These are phyloP conservation scores for Cydia splendana DNA, from an alignment of 1,140 invertebrate genomes.

Conservation along the genomic window DNA sequence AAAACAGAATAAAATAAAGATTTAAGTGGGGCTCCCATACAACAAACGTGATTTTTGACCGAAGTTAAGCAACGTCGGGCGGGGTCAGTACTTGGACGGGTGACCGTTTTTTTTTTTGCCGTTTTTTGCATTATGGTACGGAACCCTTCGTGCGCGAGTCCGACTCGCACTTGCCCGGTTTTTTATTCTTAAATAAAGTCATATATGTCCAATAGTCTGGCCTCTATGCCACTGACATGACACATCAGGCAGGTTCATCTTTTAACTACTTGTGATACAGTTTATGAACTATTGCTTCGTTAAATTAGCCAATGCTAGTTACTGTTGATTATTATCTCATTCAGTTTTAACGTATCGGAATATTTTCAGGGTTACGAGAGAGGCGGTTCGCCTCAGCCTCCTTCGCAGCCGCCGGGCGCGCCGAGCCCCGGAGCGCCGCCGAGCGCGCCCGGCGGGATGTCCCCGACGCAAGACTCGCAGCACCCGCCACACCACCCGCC, in stretches of 20 bases:
- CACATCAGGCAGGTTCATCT: neutral
- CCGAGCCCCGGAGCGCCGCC: conserved; percentile 65
- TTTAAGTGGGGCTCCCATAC: too few relatives aligned
- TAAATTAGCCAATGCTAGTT: neutral
- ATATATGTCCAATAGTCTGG: too few relatives aligned
- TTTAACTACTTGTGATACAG: neutral
- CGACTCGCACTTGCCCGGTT: too few relatives aligned
- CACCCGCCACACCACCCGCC: conserved; percentile 67
- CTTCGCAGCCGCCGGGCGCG: conserved; percentile 68
- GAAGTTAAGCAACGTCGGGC: too few relatives aligned
- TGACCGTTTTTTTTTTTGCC: too few relatives aligned
- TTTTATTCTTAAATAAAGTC: too few relatives aligned
- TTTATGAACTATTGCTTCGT: neutral
- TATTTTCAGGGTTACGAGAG: conserved; percentile 70
- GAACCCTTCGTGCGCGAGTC: too few relatives aligned
- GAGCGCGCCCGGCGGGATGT: conserved; percentile 62
- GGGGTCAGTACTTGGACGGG: too few relatives aligned
- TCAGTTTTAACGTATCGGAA: neutral
- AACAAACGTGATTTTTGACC: too few relatives aligned
- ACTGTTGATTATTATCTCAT: neutral
- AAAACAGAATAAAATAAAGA: too few relatives aligned
- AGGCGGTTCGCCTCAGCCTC: conserved; percentile 74
- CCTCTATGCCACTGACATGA: neutral
- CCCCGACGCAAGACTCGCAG: conserved; percentile 70
- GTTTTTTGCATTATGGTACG: too few relatives aligned